Evolutionary conservation across 2,888 invertebrate species (phyloP), one percentile per base, ranked within the genome.

Genomic region (Zaprionus lineosus): DNA sequence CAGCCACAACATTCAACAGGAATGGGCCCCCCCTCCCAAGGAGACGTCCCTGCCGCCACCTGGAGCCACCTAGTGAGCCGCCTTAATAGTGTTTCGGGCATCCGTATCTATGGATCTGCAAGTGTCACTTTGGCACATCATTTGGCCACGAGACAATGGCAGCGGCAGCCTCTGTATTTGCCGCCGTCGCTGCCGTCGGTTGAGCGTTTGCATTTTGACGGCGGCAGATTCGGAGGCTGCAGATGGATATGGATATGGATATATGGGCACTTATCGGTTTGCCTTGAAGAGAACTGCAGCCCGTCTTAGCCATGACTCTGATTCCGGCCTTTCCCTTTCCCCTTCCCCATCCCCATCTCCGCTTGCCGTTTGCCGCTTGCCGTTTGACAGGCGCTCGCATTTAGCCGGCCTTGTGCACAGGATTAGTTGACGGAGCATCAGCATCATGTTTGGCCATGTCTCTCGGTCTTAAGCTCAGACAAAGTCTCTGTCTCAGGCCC

Each of bases 51-150:
- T 9, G 14, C 8, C n/a, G n/a, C 44, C 3, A 14, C 24, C 41
- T 12, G 21, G 6, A 24, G 29, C 19, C 57, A 33, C 36, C 47
- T 7, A 41, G 34, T 52, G 36, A 15, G 39, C 11, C 14, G 43
- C 52, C 58, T 73, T 68, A 62, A 72, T 62, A 66, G 68, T 71
- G 65, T 60, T 66, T 43, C n/a, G 56, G 56, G 60, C 70, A 43
- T 56, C 58, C 70, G 68, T 75, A 83, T 81, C 84, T 78, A 50
- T 70, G 82, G 74, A 82, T 79, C 79, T 74, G 69, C 65, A 67
- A 71, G 81, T 85, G 86, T 82, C 81, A 84, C 47, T 79, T 82
- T 85, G 84, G 71, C 86, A 82, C 86, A 82, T 81, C 81, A 85
- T 82, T 84, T 84, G 85, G 83, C 79, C 60, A 62, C 72, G 71